phyloP scores from a whole-genome alignment of 64 coral and sea anemone genomes.

The Acropora tenuis region DNA sequence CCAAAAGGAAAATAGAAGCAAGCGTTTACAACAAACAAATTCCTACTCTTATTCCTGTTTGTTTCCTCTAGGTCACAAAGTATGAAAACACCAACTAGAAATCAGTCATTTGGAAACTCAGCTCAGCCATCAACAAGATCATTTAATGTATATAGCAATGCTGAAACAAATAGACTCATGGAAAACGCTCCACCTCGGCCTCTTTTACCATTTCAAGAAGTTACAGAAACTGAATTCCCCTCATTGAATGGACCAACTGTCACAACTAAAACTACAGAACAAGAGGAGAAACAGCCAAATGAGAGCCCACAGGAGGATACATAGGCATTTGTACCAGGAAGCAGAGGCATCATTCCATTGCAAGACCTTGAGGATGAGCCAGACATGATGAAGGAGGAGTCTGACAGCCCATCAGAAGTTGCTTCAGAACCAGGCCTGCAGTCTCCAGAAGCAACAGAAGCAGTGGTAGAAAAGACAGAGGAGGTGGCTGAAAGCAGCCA shows the following conservation, averaged over 20 bases:
- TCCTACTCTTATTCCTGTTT: background rate
- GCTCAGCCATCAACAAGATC: slow-evolving; percentile 62
- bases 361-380: slow-evolving; percentile 94
- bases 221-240: background rate
- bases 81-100: slow-evolving; percentile 74
- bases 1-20: no score
- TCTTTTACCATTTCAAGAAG: slow-evolving; percentile 6
- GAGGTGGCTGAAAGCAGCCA: background rate
- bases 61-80: slow-evolving; percentile 78
- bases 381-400: slow-evolving; percentile 93
- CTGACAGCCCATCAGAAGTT: slow-evolving; percentile 48
- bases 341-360: slow-evolving; percentile 53
- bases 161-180: slow-evolving; percentile 71
- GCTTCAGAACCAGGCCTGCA: slow-evolving; percentile 62
- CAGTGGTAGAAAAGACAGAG: background rate
- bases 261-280: background rate
- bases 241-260: slow-evolving; percentile 17
- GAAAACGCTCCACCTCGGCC: slow-evolving; percentile 62
- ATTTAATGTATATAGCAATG: slow-evolving; percentile 80
- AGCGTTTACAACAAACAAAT: no score
- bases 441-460: slow-evolving; percentile 73
- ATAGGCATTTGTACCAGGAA: background rate
- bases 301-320: background rate
- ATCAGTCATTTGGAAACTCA: slow-evolving; percentile 30
- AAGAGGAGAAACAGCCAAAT: slow-evolving; percentile 5